A percentile compares a stretch with the other conserved stretches of the same genome.
Conservation (phyloP, 2,888 invertebrate genomes). For the Watsonalla cultraria region DNA sequence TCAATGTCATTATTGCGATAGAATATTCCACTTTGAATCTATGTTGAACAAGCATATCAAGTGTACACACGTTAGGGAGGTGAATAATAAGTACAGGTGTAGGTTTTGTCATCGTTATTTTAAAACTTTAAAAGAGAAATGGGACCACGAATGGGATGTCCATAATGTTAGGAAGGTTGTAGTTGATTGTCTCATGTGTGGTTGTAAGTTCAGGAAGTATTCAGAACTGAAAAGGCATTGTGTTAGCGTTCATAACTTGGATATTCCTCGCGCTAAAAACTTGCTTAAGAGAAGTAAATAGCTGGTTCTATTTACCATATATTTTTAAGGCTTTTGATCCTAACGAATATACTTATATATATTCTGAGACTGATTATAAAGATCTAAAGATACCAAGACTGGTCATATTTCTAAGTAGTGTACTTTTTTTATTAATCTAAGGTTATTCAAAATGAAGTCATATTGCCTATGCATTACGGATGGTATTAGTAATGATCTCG, state of each 20-base stretch:
- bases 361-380: no score
- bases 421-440: no score
- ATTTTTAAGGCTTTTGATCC: no score
- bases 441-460: no score
- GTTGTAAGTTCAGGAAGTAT: slow-evolving; percentile 62
- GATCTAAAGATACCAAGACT: no score
- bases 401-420: no score
- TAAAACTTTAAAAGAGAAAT: slow-evolving; percentile 57
- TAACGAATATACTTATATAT: no score
- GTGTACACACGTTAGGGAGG: slow-evolving; percentile 43
- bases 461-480: no score
- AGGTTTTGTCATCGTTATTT: slow-evolving; percentile 52
- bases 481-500: no score
- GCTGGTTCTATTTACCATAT: slow-evolving; percentile 2
- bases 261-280: slow-evolving; percentile 49
- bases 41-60: slow-evolving; percentile 65
- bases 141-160: slow-evolving; percentile 70
- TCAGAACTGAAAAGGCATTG: slow-evolving; percentile 61
- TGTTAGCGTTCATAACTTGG: slow-evolving; percentile 35
- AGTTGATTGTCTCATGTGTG: slow-evolving; percentile 60
- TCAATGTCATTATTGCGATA: slow-evolving; percentile 49
- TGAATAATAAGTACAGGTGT: slow-evolving; percentile 42
- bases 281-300: slow-evolving; percentile 30
- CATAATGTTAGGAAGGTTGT: slow-evolving; percentile 66
- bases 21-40: slow-evolving; percentile 61